phyloP scores from a whole-genome alignment of 2,888 invertebrate genomes.

The Mythimna loreyi region DNA sequence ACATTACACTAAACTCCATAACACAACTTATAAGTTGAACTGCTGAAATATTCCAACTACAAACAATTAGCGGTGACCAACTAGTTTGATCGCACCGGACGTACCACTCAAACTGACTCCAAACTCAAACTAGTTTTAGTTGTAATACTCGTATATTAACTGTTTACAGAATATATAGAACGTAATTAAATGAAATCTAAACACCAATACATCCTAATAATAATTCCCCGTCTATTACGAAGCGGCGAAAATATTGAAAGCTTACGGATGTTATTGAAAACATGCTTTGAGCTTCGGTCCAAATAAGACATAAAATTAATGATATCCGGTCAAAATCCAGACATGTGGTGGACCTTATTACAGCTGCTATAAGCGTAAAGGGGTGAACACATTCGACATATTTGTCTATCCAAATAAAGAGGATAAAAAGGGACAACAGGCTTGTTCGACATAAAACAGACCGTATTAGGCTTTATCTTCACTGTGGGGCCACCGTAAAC shows the following conservation, averaged over 20 bases:
- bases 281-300: constrained; percentile 19
- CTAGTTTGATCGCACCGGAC: constrained; percentile 6
- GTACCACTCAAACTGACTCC: constrained; percentile 4
- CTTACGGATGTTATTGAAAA: constrained; percentile 42
- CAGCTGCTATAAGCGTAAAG: constrained; percentile 11
- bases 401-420: constrained; percentile 33
- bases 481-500: constrained; percentile 3
- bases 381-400: constrained; percentile 26
- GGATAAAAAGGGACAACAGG: constrained; percentile 40
- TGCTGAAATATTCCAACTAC: constrained; percentile 24
- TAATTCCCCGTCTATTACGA: background rate
- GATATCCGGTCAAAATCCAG: constrained; percentile 28
- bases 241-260: constrained; percentile 22
- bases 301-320: constrained; percentile 36
- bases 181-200: constrained; percentile 11
- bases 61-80: constrained; percentile 16
- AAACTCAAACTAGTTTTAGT: constrained; percentile 9
- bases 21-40: constrained; percentile 23
- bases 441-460: constrained; percentile 15
- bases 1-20: background rate
- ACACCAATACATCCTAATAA: constrained; percentile 10
- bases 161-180: constrained; percentile 1
- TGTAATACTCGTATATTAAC: background rate
- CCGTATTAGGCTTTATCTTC: constrained; percentile 39
- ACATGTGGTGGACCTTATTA: constrained; percentile 17